Base-by-base conservation (phyloP, 2,888 invertebrate species). In the Brenthis hecate region DNA sequence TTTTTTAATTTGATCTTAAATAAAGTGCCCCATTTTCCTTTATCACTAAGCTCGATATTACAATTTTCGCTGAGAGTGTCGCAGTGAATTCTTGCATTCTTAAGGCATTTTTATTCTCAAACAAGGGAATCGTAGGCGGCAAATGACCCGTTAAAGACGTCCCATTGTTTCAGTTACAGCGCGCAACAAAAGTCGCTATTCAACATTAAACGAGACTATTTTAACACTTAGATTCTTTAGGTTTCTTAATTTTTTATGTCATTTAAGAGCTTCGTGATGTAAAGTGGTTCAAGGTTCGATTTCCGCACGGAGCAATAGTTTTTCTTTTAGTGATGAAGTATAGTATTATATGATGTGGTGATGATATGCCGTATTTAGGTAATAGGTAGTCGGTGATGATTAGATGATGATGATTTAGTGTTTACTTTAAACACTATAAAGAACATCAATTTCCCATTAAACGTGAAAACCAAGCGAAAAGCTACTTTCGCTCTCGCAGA, bases 91-190 rank as follows among this genome's bases (percentile, higher is more conserved):
- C 53, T 54, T 54, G 54, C 62, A 62, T 8, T 61, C 43, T 36
- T 16, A 53, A 36, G 48, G 62, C 43, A 53, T 32, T 32, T 64
- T 54, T 53, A 28, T 64, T 54, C 54, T 28, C 14, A 62, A 48
- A 2, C 48, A 32, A 32, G 56, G 13, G 32, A n/a, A 50, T 51
- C 68, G 71, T 71, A 56, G 72, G 71, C 63, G 70, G 47, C 55
- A 68, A 70, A 70, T 72, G 66, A 67, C 67, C 71, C 63, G 67
- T 64, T 68, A 65, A 71, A 68, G 69, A 66, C 67, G 63, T 50
- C 56, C 28, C 64, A 60, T 69, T 69, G 73, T 73, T 69, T 43
- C 53, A 64, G n/a, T 65, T 68, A 69, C 28, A 19, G 66, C 62
- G 14, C 50, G 54, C 65, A 68, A 66, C 62, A 53, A 53, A 62